Base-by-base conservation (phyloP, 2,888 invertebrate species). In the Pelosia muscerda region DNA sequence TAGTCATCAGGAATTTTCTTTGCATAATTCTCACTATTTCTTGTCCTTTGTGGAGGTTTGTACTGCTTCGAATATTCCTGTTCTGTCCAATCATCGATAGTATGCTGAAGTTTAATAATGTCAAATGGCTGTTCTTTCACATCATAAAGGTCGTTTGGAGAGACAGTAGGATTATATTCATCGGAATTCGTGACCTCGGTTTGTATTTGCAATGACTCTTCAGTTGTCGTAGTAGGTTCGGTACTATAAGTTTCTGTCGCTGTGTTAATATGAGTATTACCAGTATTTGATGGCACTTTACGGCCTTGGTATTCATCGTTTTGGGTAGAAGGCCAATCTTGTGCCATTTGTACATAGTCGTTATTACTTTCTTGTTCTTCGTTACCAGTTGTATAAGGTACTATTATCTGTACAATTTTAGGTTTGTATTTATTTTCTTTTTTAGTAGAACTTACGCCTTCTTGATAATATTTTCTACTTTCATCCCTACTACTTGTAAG, bases 21-120 rank as follows among this genome's bases (percentile, higher is more conserved):
- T 2, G 97, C 95, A 63, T 96, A 95, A 75, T 96, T 95, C 66
- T 95, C 95, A 62, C 92, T 95, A 0, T 94, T 95, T 57, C 95
- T 95, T 8, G 94, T 91, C 69, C 90, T 95, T 79, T 95, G 95
- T 2, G 94, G 91, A 22, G 91, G 79, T 74, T 94, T 95, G 69
- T 92, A 88, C 72, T 90, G 90, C 68, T 95, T 95, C 0, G 96
- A 96, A 86, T 96, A 97, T 80, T 97, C 96, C 90, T 97, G 96
- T 80, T 96, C 96, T 0, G 98, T 98, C 98, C 98, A 98, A 74
- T 97, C 97, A 81, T 98, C 97, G 68, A 98, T 98, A 78, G 97
- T 97, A 78, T 97, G 97, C 85, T 98, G 98, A 53, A 98, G 91
- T 83, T 96, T 96, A 19, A 96, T 95, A 19, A 97, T 95, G 84